Evolutionary conservation across 30 jellyfish, hydroid and myxozoan species (phyloP).

Genomic region (Aurelia aurita): DNA sequence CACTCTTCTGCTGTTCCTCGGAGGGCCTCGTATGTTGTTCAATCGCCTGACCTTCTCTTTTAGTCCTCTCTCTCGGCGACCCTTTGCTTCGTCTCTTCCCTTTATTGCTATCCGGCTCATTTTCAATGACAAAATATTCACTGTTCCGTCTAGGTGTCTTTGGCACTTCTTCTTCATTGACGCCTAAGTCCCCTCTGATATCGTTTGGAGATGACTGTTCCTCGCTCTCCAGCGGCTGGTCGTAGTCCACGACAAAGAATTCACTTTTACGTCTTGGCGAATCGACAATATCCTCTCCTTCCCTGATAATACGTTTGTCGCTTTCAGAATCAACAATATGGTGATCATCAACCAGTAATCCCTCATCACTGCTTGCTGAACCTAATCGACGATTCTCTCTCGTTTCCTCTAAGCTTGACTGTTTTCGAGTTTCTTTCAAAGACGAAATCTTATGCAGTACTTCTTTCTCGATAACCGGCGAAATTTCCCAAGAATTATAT

Average conservation of each 20-base stretch:
- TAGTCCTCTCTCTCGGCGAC: too few relatives aligned
- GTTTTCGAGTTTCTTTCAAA: not conserved
- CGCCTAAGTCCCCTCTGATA: not conserved
- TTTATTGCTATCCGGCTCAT: not conserved
- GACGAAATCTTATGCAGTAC: slow-evolving; percentile 43
- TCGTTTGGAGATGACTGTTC: not conserved
- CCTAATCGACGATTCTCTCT: not conserved
- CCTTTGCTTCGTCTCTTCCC: not conserved
- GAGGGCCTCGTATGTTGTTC: too few relatives aligned
- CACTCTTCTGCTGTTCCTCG: too few relatives aligned
- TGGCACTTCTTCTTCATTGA: not conserved
- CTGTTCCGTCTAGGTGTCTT: slow-evolving; percentile 16
- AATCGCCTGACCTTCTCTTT: too few relatives aligned
- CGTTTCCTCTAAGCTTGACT: not conserved
- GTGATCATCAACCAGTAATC: not conserved
- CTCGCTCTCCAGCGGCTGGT: not conserved
- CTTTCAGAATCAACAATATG: not conserved
- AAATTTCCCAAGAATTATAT: slow-evolving; percentile 41
- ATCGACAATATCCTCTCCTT: not conserved
- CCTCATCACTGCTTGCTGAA: not conserved
- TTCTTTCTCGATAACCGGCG: slow-evolving; percentile 45
- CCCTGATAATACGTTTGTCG: not conserved
- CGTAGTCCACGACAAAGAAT: slow-evolving; percentile 5
- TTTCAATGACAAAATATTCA: slow-evolving; percentile 25
- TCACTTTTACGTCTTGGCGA: slow-evolving; percentile 12